Base-by-base conservation (phyloP, 2,113 vertebrate genomes). In the Nothoprocta perdicaria region DNA sequence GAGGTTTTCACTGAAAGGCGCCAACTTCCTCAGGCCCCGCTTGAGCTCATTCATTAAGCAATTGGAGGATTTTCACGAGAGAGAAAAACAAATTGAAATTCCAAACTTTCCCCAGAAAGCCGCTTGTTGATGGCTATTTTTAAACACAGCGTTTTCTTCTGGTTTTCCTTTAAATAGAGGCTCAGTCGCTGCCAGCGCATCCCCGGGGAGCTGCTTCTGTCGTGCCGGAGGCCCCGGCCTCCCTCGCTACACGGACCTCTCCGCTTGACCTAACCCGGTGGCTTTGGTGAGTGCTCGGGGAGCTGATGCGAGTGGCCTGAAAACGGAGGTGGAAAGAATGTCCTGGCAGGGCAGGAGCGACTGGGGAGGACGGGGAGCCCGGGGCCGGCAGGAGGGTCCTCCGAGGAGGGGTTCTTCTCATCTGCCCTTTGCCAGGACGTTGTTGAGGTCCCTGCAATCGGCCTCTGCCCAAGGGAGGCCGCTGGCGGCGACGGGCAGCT, bases 331-430 rank as follows among this genome's bases (percentile, higher is more conserved):
- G 1, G 0, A 6, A 1, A 31, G 45, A 75, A n/a, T 21, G 27
- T 24, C 57, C 63, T 5, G 43, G 74, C 63, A 14, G 53, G 40
- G 31, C 7, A 24, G 0, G 1, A 35, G 45, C 31, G 1, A 2
- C 18, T 12, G 5, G 67, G 11, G 57, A 45, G 75, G 63, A n/a
- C 29, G 13, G 14, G 43, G 52, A 33, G 6, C 33, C n/a, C 19
- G 24, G 13, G 19, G 24, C 19, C 11, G 50, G 33, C 46, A 52
- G 50, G 33, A 53, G 16, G 66, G 21, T 72, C 68, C 35, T 40
- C 65, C 62, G 2, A 6, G 5, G 16, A 2, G 0, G 17, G 1
- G 1, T 65, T 15, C 15, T 26, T 83, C 43, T 60, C 0, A 0
- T 5, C 18, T 27, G 46, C 46, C 52, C 29, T 1, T 17, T 8